A percentile compares a stretch with the other conserved stretches of the same genome.
These are phyloP conservation scores for Parascotia fuliginaria DNA, from an alignment of 2,888 invertebrate species.

Conservation along the genomic window DNA sequence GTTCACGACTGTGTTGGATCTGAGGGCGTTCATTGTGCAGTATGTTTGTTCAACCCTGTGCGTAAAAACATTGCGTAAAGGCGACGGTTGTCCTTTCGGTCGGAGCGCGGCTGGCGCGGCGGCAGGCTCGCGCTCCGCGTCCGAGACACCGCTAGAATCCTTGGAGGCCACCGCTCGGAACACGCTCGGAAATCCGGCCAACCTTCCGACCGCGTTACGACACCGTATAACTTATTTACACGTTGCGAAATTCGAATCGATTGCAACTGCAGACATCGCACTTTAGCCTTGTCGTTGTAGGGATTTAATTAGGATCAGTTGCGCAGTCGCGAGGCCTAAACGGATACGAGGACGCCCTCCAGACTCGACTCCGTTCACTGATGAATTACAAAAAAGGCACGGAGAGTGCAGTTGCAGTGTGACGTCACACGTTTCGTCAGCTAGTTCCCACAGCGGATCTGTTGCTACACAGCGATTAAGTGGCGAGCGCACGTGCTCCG, in stretches of 20 bases:
- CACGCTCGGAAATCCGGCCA: slow-evolving; percentile 86
- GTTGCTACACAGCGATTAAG: slow-evolving; percentile 54
- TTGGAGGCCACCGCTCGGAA: slow-evolving; percentile 82
- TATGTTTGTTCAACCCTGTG: slow-evolving; percentile 24
- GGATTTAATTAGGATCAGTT: slow-evolving; percentile 86
- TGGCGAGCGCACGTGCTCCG: slow-evolving; percentile 48
- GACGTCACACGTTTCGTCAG: slow-evolving; percentile 74
- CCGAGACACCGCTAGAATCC: slow-evolving; percentile 79
- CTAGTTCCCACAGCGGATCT: slow-evolving; percentile 69
- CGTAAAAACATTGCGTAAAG: slow-evolving; percentile 65
- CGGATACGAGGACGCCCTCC: slow-evolving; percentile 83
- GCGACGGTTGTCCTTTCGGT: slow-evolving; percentile 68
- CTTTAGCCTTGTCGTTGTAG: slow-evolving; percentile 83
- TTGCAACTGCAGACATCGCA: slow-evolving; percentile 84
- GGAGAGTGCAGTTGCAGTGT: slow-evolving; percentile 62
- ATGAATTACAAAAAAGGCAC: slow-evolving; percentile 73
- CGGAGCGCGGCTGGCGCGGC: slow-evolving; percentile 36
- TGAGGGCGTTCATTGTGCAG: slow-evolving; percentile 42
- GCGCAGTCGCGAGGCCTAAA: slow-evolving; percentile 79
- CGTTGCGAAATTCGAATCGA: slow-evolving; percentile 85
- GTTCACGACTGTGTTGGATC: slow-evolving; percentile 54
- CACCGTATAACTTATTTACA: slow-evolving; percentile 84
- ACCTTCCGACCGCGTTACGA: slow-evolving; percentile 85
- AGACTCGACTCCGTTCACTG: slow-evolving; percentile 74
- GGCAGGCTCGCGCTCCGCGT: slow-evolving; percentile 52